These are phyloP conservation scores for Trinorchestia longiramus DNA, from an alignment of 1,140 invertebrate species.

Conservation along the genomic window DNA sequence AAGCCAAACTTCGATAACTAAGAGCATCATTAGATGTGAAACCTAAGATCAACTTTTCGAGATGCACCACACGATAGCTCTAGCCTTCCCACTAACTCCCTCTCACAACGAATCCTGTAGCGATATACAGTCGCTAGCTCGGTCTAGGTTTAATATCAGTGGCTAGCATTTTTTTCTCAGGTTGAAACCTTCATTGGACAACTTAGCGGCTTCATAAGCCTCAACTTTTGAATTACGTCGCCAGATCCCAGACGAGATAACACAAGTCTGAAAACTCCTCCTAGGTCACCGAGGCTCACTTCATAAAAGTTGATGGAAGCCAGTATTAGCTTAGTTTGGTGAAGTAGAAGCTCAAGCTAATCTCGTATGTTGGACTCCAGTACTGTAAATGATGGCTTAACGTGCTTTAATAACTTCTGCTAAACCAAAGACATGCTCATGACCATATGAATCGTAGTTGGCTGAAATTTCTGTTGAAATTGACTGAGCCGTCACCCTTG, in stretches of 20 bases:
- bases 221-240: not conserved
- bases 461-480: not conserved
- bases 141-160: not conserved
- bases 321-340: not conserved
- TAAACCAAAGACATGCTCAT: not conserved
- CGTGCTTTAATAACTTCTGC: not conserved
- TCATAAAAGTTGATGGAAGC: not conserved
- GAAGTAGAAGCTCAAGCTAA: not conserved
- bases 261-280: not conserved
- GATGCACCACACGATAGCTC: not conserved
- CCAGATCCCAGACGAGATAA: not conserved
- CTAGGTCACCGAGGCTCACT: not conserved
- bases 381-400: not conserved
- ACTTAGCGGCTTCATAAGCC: constrained; percentile 15
- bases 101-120: not conserved
- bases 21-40: not conserved
- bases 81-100: not conserved
- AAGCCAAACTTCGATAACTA: not conserved
- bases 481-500: not conserved
- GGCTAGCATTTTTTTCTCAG: not conserved
- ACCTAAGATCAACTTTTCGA: not conserved
- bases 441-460: not conserved
- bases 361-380: not conserved
- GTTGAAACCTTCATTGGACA: not conserved
- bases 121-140: not conserved